These are phyloP conservation scores for Flexamia atlantica DNA, from an alignment of 2,888 invertebrate genomes.

Conservation along the genomic window DNA sequence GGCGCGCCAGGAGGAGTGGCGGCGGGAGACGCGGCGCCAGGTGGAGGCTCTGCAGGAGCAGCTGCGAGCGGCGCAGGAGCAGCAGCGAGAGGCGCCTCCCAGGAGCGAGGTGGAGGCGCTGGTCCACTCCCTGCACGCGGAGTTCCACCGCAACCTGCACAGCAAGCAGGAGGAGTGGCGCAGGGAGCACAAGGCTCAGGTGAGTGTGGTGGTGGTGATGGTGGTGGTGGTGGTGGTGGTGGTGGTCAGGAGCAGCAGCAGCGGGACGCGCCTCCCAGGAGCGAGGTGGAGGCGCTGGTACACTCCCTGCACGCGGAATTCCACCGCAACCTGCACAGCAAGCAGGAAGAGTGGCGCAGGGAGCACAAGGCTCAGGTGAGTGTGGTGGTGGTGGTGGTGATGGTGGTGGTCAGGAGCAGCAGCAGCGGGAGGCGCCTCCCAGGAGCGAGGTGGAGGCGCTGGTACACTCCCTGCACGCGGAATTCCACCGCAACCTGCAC, in stretches of 20 bases:
- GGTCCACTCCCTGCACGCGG: slow-evolving; percentile 57
- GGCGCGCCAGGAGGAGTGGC: slow-evolving; percentile 49
- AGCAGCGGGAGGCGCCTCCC: not conserved
- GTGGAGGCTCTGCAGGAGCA: slow-evolving; percentile 46
- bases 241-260: slow-evolving; percentile 4
- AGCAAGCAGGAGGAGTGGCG: slow-evolving; percentile 53
- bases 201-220: not conserved
- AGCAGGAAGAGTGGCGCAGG: slow-evolving; percentile 52
- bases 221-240: no score
- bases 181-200: slow-evolving; percentile 43
- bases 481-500: slow-evolving; percentile 55
- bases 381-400: slow-evolving; percentile 6
- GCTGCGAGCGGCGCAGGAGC: slow-evolving; percentile 4
- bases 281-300: slow-evolving; percentile 48
- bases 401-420: not conserved
- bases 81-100: not conserved
- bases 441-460: slow-evolving; percentile 42
- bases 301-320: slow-evolving; percentile 57
- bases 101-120: slow-evolving; percentile 43
- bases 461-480: slow-evolving; percentile 56
- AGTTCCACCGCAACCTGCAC: slow-evolving; percentile 56
- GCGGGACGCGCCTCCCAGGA: slow-evolving; percentile 12
- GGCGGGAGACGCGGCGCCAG: slow-evolving; percentile 30
- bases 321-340: slow-evolving; percentile 51
- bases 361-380: slow-evolving; percentile 18